Conservation (phyloP, 53 echinoderm and acorn worm genomes). For the Zoroaster sp. region DNA sequence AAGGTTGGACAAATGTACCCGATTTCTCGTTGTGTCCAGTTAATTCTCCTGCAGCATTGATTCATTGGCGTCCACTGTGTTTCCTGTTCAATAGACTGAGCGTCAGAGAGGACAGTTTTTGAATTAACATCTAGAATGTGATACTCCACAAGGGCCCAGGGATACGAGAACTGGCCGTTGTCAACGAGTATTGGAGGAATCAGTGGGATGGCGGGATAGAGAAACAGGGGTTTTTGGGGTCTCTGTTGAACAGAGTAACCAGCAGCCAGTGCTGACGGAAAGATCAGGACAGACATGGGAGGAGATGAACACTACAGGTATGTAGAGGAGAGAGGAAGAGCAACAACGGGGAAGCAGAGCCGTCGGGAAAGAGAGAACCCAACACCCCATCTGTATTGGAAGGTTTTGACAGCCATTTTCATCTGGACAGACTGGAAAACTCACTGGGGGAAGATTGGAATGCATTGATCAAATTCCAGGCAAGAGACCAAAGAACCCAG, state of each 20-base stretch:
- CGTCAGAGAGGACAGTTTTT: background rate
- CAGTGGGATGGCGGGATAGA: too few species aligned
- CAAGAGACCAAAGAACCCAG: background rate
- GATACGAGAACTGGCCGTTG: too few species aligned
- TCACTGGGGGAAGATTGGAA: background rate
- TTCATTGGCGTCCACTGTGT: constrained; percentile 32
- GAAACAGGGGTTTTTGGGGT: too few species aligned
- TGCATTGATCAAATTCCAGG: background rate
- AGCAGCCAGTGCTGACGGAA: too few species aligned
- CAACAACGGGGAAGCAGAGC: background rate
- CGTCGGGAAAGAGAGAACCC: background rate
- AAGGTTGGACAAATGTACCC: background rate
- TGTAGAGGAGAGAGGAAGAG: too few species aligned
- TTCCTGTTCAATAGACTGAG: background rate
- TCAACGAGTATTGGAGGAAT: too few species aligned
- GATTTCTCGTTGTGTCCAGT: constrained; percentile 10
- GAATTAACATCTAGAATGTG: background rate
- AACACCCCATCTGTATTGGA: background rate
- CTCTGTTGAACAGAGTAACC: too few species aligned
- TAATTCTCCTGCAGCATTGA: background rate
- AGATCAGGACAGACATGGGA: too few species aligned
- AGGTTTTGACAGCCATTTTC: constrained; percentile 54
- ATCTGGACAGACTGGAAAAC: constrained; percentile 40
- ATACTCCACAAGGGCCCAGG: too few species aligned
- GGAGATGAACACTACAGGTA: too few species aligned